Conservation (phyloP, 1,140 invertebrate genomes). For the Plutomurus gul region DNA sequence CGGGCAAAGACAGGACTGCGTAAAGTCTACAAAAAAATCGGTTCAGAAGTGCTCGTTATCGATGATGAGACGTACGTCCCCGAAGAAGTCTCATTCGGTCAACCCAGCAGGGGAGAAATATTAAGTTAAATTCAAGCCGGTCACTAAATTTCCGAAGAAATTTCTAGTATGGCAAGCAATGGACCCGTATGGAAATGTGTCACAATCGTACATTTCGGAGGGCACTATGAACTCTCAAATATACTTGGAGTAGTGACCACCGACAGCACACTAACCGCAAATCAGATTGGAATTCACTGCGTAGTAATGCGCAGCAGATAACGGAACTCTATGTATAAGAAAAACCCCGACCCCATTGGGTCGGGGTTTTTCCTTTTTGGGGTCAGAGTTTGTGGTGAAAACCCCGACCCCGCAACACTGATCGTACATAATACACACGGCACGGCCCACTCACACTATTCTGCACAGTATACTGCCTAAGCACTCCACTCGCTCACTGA, state of each 20-base stretch:
- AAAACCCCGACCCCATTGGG: no score
- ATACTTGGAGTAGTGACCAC: neutral
- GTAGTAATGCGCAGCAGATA: no score
- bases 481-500: no score
- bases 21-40: neutral
- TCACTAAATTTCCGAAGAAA: slow-evolving; percentile 34
- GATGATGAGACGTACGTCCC: slow-evolving; percentile 16
- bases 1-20: neutral
- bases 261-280: no score
- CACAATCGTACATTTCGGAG: neutral
- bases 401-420: no score
- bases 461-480: no score
- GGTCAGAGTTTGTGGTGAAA: no score
- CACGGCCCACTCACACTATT: no score
- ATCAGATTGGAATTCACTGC: no score
- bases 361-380: no score
- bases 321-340: no score
- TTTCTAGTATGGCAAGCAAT: slow-evolving; percentile 34
- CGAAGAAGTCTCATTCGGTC: neutral
- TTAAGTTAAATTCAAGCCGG: neutral
- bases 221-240: neutral
- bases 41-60: neutral
- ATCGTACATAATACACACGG: no score
- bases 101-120: neutral
- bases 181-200: neutral